A percentile compares a stretch with the other conserved stretches of the same genome.
Evolutionary conservation across 2,797 vertebrate species (phyloP).

Genomic region (Buphagus erythrorhynchus): DNA sequence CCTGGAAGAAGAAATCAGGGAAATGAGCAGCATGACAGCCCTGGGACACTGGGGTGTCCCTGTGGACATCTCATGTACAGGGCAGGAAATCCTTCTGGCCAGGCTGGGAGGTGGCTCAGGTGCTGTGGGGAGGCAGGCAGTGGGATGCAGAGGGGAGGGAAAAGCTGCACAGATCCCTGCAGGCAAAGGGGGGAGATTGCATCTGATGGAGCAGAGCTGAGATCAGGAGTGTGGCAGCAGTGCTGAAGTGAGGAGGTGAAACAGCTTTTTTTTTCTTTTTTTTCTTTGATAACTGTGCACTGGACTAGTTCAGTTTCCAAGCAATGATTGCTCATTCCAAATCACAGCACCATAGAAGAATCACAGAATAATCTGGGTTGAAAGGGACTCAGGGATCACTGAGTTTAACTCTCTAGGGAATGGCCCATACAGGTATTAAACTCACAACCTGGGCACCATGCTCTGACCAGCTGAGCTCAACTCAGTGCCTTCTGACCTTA

Average conservation of each 20-base stretch:
- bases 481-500: not conserved
- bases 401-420: not conserved
- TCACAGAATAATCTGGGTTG: not conserved
- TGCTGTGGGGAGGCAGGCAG: not conserved
- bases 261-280: accelerated
- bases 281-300: not conserved
- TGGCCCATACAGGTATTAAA: not conserved
- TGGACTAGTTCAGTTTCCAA: not conserved
- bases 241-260: not conserved
- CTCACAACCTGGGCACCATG: no score
- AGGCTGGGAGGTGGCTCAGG: not conserved
- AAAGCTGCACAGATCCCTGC: not conserved
- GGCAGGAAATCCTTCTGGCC: not conserved
- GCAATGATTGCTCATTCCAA: not conserved
- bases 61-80: accelerated
- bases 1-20: not conserved
- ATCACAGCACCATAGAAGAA: not conserved
- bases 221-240: not conserved
- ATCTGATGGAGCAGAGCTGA: not conserved
- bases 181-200: not conserved
- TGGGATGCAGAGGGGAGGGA: not conserved
- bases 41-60: not conserved
- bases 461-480: not conserved
- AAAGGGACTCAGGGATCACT: not conserved
- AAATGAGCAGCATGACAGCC: not conserved